Evolutionary conservation across 2,888 invertebrate species (phyloP).

Genomic region (Lasioglossum villosulum): DNA sequence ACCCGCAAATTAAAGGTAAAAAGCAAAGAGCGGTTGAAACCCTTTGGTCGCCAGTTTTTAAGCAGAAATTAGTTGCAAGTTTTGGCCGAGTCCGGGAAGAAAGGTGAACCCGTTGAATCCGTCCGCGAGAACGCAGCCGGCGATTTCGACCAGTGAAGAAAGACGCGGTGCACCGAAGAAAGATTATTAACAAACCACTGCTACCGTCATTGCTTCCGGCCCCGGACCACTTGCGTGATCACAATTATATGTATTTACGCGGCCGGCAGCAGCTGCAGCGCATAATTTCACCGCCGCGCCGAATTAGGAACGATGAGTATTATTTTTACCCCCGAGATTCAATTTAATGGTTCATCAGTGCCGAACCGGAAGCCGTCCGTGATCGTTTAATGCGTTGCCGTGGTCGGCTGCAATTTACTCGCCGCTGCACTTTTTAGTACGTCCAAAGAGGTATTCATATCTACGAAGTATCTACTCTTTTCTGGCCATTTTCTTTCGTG

Average conservation of each 20-base stretch:
- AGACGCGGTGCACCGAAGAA: constrained; percentile 4
- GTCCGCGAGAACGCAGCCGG: neutral
- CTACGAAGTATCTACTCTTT: neutral
- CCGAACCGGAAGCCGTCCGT: constrained; percentile 13
- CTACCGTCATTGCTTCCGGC: constrained; percentile 40
- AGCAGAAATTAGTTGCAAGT: constrained; percentile 4
- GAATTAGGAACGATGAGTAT: constrained; percentile 60
- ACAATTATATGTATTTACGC: constrained; percentile 56
- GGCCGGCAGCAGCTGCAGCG: constrained; percentile 15
- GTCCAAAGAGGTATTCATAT: neutral
- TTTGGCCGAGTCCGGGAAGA: neutral
- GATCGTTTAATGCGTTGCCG: constrained; percentile 27
- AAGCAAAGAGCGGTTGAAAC: neutral
- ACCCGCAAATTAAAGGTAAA: constrained; percentile 1
- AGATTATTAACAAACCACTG: constrained; percentile 44
- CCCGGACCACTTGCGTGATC: constrained; percentile 45
- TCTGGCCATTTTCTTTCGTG: neutral
- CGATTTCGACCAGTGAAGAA: neutral
- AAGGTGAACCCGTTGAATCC: neutral
- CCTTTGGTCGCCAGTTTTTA: neutral
- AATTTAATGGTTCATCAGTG: constrained; percentile 39
- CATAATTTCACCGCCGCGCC: constrained; percentile 21
- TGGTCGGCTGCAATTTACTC: neutral
- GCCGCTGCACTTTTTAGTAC: neutral
- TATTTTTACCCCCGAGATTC: constrained; percentile 43